These are phyloP conservation scores for Onychostruthus taczanowskii DNA, from an alignment of 2,113 vertebrate genomes.

Conservation along the genomic window DNA sequence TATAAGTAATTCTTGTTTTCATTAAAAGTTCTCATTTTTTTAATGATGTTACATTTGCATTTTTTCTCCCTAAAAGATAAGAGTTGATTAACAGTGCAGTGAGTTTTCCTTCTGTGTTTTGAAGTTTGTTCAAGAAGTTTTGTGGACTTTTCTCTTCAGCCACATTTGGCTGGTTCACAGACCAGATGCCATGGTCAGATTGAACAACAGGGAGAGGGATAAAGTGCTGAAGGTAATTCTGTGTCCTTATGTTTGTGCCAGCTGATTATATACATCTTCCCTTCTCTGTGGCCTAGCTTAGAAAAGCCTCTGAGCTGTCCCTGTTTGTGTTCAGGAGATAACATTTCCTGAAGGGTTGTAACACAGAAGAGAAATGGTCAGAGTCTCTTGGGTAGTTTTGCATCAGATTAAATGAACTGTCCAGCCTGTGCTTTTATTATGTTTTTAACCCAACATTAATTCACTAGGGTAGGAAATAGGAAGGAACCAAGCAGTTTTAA, in stretches of 20 bases:
- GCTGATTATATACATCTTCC: neutral
- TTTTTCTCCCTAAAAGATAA: slow-evolving; percentile 25
- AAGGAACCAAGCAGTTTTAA: neutral
- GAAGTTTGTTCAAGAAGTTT: neutral
- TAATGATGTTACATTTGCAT: slow-evolving; percentile 24
- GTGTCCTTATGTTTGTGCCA: neutral
- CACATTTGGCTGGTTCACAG: neutral
- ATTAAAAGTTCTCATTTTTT: slow-evolving; percentile 53
- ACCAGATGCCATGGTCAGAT: neutral
- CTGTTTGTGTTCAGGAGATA: neutral
- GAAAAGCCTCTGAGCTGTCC: neutral
- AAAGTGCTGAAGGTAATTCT: neutral
- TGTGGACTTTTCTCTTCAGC: neutral
- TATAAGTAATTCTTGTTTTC: slow-evolving; percentile 54
- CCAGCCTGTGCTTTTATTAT: neutral
- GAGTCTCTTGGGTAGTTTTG: neutral
- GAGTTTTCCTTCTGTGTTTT: neutral
- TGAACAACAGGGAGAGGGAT: neutral
- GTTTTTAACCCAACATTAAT: neutral
- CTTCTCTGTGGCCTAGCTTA: neutral
- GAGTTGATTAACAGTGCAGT: slow-evolving; percentile 1
- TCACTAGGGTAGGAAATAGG: neutral
- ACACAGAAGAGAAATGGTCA: neutral
- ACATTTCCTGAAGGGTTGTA: neutral
- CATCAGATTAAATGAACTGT: neutral